Evolutionary conservation across 1,140 invertebrate species (phyloP).

Genomic region (Conus ventricosus): DNA sequence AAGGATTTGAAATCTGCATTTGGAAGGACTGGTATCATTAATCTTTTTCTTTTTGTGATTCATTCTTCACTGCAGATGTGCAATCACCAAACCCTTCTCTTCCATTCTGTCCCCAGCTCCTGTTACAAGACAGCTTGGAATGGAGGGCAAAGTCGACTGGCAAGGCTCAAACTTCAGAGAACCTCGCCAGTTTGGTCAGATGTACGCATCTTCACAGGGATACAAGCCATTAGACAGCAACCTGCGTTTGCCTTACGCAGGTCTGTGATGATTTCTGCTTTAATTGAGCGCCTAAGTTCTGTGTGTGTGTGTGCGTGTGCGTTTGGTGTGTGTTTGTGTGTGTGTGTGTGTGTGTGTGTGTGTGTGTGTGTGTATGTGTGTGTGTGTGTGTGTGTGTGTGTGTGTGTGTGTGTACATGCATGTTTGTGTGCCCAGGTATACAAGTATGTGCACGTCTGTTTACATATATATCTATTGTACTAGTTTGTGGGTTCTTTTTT

Average conservation of each 20-base stretch:
- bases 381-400: conserved; percentile 5
- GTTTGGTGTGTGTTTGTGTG: background rate
- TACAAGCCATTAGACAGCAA: conserved; percentile 26
- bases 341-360: background rate
- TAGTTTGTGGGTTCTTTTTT: too few relatives aligned
- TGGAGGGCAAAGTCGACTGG: conserved; percentile 15
- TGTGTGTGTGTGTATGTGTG: conserved; percentile 25
- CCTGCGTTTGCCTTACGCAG: conserved; percentile 18
- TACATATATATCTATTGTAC: too few relatives aligned
- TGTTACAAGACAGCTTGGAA: background rate
- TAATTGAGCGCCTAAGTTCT: background rate
- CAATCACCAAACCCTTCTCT: too few relatives aligned
- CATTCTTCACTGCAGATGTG: too few relatives aligned
- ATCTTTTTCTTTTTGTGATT: too few relatives aligned
- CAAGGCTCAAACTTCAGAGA: conserved; percentile 5
- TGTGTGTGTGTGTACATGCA: too few relatives aligned
- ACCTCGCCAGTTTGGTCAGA: conserved; percentile 18
- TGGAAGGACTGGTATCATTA: too few relatives aligned
- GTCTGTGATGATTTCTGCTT: background rate
- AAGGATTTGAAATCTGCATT: too few relatives aligned
- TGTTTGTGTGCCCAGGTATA: background rate
- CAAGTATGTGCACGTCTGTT: background rate
- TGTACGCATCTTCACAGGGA: conserved; percentile 3
- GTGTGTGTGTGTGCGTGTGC: background rate
- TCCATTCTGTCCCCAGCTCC: conserved; percentile 4